phyloP scores from a whole-genome alignment of 2,797 vertebrate species.

The Columba guinea region DNA sequence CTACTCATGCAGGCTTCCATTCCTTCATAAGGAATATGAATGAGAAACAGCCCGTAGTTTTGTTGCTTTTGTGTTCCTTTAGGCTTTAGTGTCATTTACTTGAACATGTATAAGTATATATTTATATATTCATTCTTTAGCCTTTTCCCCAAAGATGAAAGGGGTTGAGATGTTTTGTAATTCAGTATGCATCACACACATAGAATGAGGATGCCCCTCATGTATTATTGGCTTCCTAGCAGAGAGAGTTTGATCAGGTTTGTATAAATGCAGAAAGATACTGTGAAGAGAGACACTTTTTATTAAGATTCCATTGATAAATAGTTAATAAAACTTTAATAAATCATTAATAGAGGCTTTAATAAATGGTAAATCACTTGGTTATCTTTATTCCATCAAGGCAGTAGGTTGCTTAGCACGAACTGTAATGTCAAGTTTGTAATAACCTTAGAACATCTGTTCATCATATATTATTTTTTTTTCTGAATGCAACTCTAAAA shows the following conservation, averaged over 20 bases:
- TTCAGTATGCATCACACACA: not conserved
- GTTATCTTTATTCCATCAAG: constrained; percentile 27
- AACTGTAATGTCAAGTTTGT: constrained; percentile 2
- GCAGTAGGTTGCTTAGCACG: constrained; percentile 15
- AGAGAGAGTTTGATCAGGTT: not conserved
- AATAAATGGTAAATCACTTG: constrained; percentile 58
- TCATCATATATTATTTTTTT: not conserved
- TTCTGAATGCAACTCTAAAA: not conserved
- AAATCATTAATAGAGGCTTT: constrained; percentile 46
- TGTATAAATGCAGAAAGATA: constrained; percentile 18
- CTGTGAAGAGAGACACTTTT: constrained; percentile 30
- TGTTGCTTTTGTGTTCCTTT: not conserved
- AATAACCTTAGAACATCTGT: constrained; percentile 20
- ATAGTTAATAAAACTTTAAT: constrained; percentile 61
- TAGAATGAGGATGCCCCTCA: not conserved
- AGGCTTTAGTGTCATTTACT: not conserved
- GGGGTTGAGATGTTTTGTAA: not conserved
- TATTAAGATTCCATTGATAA: constrained; percentile 44
- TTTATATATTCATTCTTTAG: not conserved
- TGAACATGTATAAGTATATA: not conserved
- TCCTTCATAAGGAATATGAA: not conserved
- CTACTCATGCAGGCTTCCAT: not conserved
- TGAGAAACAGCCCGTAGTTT: not conserved
- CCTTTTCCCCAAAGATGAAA: not conserved
- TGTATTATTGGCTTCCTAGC: not conserved